Evolutionary conservation across 1,140 invertebrate species (phyloP), one percentile per base, ranked within the genome.

Genomic region (Leptinotarsa defecta): DNA sequence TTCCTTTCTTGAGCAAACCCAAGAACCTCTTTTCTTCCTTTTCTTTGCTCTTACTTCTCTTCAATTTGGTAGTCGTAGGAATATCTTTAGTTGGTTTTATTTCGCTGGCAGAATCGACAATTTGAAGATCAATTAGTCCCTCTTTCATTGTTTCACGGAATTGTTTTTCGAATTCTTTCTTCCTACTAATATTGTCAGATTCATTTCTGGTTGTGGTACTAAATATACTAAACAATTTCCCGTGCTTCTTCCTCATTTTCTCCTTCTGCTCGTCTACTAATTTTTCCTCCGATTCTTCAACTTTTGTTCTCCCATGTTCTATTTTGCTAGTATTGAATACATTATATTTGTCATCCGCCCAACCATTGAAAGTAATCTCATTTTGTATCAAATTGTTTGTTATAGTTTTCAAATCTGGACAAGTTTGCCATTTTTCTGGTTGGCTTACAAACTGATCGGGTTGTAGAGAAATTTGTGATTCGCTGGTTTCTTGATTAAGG

Each of bases 151-250:
- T 77, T 81, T 85, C 82, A 72, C 79, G 74, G 49, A 83, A 81
- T 63, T 85, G 83, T 77, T 85, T 85, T 71, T 84, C 82, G 24
- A 85, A 78, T 24, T 81, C 81, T 61, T 83, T 81, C 24, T 77
- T 78, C 22, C 72, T 76, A 15, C 70, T 78, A 13, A 79, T 80
- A 71, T 78, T 77, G 20, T 79, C 81, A 22, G 78, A 78, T n/a
- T 81, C 81, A 24, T 82, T 82, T 77, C 79, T 83, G 20, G 79
- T 80, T 67, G 79, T 76, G 79, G 80, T 84, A 74, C 77, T 78
- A 73, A 83, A 80, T 73, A 71, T 76, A 49, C 71, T 81, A 76
- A 82, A 83, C 49, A 81, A 74, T 75, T 82, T 83, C 22, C 76
- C 76, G 48, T 75, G 76, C 49, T 81, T 80, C 6, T 74, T 70